Conservation (phyloP, 2,113 vertebrate genomes). For the Menura novaehollandiae region DNA sequence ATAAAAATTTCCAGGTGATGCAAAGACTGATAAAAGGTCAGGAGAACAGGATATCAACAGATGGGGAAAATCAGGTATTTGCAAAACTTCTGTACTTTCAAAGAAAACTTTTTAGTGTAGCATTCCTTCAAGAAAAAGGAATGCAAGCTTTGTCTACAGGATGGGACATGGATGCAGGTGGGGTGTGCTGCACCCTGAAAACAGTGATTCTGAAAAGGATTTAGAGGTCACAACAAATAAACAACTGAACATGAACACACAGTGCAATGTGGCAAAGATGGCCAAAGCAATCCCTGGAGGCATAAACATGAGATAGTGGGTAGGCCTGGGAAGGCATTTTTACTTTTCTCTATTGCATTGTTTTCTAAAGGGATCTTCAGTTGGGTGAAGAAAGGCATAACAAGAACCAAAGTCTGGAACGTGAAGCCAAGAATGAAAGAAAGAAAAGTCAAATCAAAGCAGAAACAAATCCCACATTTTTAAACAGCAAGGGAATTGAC, state of each 20-base stretch:
- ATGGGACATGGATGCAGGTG: neutral
- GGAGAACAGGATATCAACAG: neutral
- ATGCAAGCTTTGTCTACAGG: fast-evolving
- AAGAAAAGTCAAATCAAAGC: neutral
- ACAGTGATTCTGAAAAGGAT: neutral
- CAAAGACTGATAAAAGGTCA: neutral
- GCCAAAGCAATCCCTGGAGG: neutral
- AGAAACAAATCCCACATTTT: conserved; percentile 12
- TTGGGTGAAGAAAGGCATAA: conserved; percentile 18
- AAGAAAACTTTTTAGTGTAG: neutral
- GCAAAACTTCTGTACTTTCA: neutral
- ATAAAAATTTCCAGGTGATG: neutral
- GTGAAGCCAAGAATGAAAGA: conserved; percentile 22
- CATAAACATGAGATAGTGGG: neutral
- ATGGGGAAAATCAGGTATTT: neutral
- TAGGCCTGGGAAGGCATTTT: neutral
- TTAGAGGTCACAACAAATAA: neutral
- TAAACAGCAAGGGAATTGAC: neutral
- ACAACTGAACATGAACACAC: neutral
- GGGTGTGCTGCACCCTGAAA: neutral
- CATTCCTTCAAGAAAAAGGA: neutral
- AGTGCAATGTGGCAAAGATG: neutral
- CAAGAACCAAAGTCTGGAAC: conserved; percentile 11
- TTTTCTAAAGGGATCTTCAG: conserved; percentile 12
- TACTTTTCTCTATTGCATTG: conserved; percentile 19